Evolutionary conservation across 2,797 vertebrate genomes (phyloP), one percentile per base, ranked within the genome.

Genomic region (Nothura maculosa): DNA sequence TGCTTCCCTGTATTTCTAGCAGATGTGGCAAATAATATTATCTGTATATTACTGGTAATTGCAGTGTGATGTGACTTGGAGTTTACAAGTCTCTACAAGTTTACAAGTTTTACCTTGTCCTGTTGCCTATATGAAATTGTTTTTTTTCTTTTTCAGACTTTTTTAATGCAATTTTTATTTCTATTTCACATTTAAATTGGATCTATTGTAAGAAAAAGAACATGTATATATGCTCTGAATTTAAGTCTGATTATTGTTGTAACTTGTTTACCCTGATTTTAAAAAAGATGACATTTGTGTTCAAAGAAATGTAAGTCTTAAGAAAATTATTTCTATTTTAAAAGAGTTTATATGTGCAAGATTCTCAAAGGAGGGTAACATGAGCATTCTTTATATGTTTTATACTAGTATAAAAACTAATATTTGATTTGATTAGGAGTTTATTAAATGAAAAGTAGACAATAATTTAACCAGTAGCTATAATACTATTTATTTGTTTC

Each of bases 401-500:
- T 15, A 2, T 34, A 13, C 63, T 69, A 47, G 9, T 38, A 20
- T 4, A n/a, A 24, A 63, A 72, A 27, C 4, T 13, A 62, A 68
- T 68, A 36, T 2, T 62, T 88, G 43, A 18, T 6, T 22, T 25
- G 50, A 67, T 7, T 22, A n/a, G 58, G 66, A 9, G 9, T 58
- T 79, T 62, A 72, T 8, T 28, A 12, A 81, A 72, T 43, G 27
- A 64, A 50, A 67, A 40, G 3, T 43, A 73, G 28, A 79, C 45
- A 47, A 47, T 55, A 4, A 21, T 4, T 70, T 80, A 10, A 22
- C 3, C 22, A 40, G 20, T 1, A 8, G 2, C n/a, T 42, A 3
- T 3, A 1, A 40, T 11, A 24, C 8, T 66, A 3, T 3, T 32
- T 18, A 19, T 4, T 0, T 1, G 5, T 77, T 81, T 52, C 1